Percentiles rank a stretch among this genome's conserved stretches.
These are phyloP conservation scores for Zoanthus sansibaricus DNA, from an alignment of 92 coral and sea anemone species.

Conservation along the genomic window DNA sequence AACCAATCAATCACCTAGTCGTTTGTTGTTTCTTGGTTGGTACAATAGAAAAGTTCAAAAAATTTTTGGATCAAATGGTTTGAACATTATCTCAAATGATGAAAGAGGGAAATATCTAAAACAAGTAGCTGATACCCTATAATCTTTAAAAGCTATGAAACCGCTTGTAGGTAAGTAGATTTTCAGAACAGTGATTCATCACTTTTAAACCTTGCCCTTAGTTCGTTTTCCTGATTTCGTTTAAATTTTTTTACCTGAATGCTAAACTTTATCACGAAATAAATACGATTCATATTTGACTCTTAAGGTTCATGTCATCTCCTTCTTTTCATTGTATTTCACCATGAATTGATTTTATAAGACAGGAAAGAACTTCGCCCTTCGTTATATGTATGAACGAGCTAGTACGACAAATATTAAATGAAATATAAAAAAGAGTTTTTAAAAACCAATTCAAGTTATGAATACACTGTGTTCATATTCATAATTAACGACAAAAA, in stretches of 20 bases:
- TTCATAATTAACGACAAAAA: not conserved
- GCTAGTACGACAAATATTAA: not conserved
- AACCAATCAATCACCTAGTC: constrained; percentile 43
- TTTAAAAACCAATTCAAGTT: not conserved
- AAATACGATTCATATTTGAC: not conserved
- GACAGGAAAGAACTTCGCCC: not conserved
- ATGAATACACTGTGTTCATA: not conserved
- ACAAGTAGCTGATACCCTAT: constrained; percentile 3
- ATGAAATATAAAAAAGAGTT: not conserved
- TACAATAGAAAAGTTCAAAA: constrained; percentile 49
- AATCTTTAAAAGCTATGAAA: constrained; percentile 33
- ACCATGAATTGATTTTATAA: not conserved
- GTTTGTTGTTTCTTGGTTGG: constrained; percentile 55
- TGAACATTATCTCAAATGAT: constrained; percentile 3
- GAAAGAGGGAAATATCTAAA: not conserved
- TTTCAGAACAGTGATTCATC: not conserved
- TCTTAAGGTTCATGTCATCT: not conserved
- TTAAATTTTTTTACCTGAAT: not conserved
- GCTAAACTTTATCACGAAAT: not conserved
- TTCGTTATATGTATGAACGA: not conserved
- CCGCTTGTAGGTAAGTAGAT: constrained; percentile 38
- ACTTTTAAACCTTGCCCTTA: not conserved
- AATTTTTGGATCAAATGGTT: constrained; percentile 2
- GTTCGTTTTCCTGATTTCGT: not conserved
- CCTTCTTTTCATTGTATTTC: not conserved